These are phyloP conservation scores for Epirrhoe alternata DNA, from an alignment of 2,888 invertebrate species.

Conservation along the genomic window DNA sequence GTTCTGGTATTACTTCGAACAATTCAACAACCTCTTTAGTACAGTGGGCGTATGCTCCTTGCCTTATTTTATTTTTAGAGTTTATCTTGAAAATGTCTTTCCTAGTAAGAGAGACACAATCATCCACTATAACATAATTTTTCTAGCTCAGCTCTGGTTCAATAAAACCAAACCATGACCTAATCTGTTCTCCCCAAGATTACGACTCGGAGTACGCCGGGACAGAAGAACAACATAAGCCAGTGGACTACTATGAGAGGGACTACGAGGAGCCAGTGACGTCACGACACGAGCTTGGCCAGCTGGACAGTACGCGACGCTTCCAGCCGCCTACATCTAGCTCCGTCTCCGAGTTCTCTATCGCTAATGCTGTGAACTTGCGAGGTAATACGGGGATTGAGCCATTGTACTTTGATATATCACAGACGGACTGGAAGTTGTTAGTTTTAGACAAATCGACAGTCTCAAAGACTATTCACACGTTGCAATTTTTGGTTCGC, in stretches of 20 bases:
- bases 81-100: too few species aligned
- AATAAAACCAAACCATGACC: not conserved
- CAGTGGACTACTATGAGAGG: conserved; percentile 66
- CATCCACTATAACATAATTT: too few species aligned
- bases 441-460: too few species aligned
- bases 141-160: too few species aligned
- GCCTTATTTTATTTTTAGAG: too few species aligned
- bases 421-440: too few species aligned
- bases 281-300: conserved; percentile 57
- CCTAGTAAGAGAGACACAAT: too few species aligned
- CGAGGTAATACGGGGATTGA: conserved; percentile 60
- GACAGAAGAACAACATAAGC: conserved; percentile 47
- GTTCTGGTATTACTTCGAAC: not conserved
- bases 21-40: too few species aligned
- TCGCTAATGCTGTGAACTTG: conserved; percentile 76
- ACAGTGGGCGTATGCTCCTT: too few species aligned
- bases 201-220: conserved; percentile 66
- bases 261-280: conserved; percentile 70
- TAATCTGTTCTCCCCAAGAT: conserved; percentile 48
- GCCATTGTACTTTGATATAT: not conserved
- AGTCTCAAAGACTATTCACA: too few species aligned
- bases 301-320: conserved; percentile 54
- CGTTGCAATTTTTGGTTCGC: too few species aligned
- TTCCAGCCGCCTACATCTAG: conserved; percentile 64
- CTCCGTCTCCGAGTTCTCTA: conserved; percentile 70